Evolutionary conservation across 2,797 vertebrate genomes (phyloP).

Genomic region (Phrynocephalus guinanensis): DNA sequence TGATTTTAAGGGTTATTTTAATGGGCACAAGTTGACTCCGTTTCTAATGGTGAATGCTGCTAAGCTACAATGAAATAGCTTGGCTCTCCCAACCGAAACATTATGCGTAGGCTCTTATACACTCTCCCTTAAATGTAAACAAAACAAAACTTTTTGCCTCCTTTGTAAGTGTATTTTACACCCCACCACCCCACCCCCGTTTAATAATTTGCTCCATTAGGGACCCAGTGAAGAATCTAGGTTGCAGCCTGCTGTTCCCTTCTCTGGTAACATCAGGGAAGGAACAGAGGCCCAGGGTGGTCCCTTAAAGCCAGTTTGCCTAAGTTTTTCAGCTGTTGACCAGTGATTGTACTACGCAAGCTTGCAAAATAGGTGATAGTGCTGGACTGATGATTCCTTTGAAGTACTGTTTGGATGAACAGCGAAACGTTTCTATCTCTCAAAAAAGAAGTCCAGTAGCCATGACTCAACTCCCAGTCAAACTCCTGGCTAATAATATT

Average conservation of each 20-base stretch:
- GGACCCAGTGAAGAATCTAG: background rate
- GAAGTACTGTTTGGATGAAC: no score
- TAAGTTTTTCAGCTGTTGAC: background rate
- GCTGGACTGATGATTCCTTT: background rate
- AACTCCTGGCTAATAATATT: background rate
- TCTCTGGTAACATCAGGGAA: background rate
- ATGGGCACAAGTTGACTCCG: no score
- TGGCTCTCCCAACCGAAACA: no score
- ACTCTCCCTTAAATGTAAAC: background rate
- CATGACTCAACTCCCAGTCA: no score
- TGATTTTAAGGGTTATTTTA: no score
- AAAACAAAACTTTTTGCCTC: background rate
- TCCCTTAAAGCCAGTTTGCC: no score
- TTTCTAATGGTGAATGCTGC: no score
- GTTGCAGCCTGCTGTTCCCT: background rate
- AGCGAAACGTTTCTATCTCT: no score
- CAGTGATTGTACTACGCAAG: no score
- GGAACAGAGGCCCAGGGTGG: background rate
- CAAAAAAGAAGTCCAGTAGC: no score
- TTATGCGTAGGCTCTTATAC: background rate
- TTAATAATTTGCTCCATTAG: background rate
- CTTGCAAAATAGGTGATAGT: background rate
- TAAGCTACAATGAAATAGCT: background rate
- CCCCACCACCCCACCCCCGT: background rate
- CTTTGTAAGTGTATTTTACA: background rate